A percentile compares a stretch with the other conserved stretches of the same genome.
phyloP scores from a whole-genome alignment of 2,888 invertebrate genomes.

The Synanthedon tipuliformis region DNA sequence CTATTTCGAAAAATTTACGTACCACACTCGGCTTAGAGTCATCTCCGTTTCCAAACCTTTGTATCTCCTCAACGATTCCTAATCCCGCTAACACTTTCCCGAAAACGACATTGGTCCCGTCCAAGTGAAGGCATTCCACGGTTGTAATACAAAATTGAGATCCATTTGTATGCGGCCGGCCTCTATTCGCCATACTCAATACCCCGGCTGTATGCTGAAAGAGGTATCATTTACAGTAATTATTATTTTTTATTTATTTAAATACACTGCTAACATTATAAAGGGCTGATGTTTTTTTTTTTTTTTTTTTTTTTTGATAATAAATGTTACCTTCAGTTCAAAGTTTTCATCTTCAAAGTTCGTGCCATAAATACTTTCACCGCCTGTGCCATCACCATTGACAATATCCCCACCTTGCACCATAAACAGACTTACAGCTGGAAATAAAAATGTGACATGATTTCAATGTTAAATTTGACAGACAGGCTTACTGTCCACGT shows the following conservation, averaged over 20 bases:
- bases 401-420: constrained; percentile 86
- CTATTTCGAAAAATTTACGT: constrained; percentile 19
- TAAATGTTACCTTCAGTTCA: constrained; percentile 60
- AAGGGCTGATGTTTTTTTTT: constrained; percentile 6
- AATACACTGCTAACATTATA: not conserved
- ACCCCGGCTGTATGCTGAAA: constrained; percentile 74
- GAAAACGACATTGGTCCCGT: constrained; percentile 85
- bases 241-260: too few relatives aligned
- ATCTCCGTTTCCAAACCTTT: constrained; percentile 63
- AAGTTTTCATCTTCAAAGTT: constrained; percentile 94
- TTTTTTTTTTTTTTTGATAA: not conserved
- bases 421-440: constrained; percentile 89
- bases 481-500: too few relatives aligned
- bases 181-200: constrained; percentile 86
- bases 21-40: constrained; percentile 73
- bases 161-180: constrained; percentile 83
- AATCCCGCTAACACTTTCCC: constrained; percentile 84
- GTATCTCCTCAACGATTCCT: constrained; percentile 78
- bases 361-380: constrained; percentile 94
- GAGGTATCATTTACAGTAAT: not conserved
- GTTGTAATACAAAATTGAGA: constrained; percentile 95
- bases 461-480: too few relatives aligned
- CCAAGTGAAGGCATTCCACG: constrained; percentile 79
- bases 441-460: constrained; percentile 10
- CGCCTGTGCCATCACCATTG: constrained; percentile 85